Percentiles rank a stretch among this genome's conserved stretches.
Conservation (phyloP, 2,113 vertebrate genomes). For the Pogonocichla stellata region DNA sequence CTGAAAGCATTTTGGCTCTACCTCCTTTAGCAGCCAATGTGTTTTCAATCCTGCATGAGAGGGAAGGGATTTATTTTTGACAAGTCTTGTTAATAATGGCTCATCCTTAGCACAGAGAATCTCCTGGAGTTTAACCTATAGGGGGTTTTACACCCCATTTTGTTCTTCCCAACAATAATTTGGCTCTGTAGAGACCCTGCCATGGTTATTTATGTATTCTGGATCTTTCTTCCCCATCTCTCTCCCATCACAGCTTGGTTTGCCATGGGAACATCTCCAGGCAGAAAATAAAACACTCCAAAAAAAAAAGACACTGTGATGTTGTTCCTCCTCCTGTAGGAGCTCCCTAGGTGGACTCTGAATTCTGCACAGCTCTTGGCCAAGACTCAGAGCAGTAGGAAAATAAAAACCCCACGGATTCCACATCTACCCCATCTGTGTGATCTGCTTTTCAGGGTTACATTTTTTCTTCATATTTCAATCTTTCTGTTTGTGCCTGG, state of each 20-base stretch:
- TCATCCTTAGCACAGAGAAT: background rate
- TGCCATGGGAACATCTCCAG: background rate
- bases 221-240: background rate
- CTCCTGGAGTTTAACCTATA: background rate
- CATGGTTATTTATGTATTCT: background rate
- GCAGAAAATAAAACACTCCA: background rate
- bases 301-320: background rate
- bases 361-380: background rate
- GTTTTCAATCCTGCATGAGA: background rate
- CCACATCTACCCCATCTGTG: background rate
- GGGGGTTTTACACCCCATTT: background rate
- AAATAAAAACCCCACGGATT: background rate
- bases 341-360: background rate
- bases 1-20: background rate
- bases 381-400: background rate
- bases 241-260: background rate
- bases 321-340: background rate
- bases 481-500: background rate
- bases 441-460: background rate
- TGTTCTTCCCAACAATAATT: background rate
- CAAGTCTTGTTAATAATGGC: background rate
- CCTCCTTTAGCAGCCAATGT: background rate
- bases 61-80: background rate
- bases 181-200: background rate
- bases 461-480: background rate